Evolutionary conservation across 1,140 invertebrate genomes (phyloP), one percentile per base, ranked within the genome.

Genomic region (Himalopsyche phryganea): DNA sequence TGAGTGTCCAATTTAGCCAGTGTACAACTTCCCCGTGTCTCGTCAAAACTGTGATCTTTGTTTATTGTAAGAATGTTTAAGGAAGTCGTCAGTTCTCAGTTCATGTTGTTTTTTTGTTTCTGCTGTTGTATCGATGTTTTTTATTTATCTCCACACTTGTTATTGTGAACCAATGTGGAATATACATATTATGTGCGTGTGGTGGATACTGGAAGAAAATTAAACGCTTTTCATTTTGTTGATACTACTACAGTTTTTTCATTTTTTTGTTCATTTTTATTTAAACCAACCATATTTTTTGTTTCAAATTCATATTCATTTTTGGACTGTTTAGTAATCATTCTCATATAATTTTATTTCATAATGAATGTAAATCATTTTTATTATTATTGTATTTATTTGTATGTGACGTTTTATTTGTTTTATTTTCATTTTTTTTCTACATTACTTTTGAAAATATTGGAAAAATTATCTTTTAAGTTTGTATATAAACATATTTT

Each of bases 1-100:
- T 78, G 76, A 78, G 76, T 78, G 76, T 68, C 71, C 72, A 23
- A 75, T 74, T 69, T 78, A 75, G 75, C 67, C 67, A 63, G 58
- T 61, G 51, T 53, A 49, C 23, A 28, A 28, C 23, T 28, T 28
- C 23, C 23, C 23, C 23, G 23, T 28, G 23, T 28, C 23, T 28
- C 55, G 55, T 56, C 60, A 52, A 42, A 41, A 46, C 60, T 61
- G 60, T 61, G 60, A 61, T 61, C 60, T 52, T 36, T 53, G 40
- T 53, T 19, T 45, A 50, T 47, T 48, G 58, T 60, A 55, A 50
- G 23, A 28, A 28, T 28, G 23, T 49, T 40, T 60, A 53, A 53
- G 18, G 50, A 32, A 54, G 32, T 47, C 50, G 44, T 60, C 57
- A 42, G 50, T 47, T 53, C 50, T 38, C 33, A 50, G 23, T 41